These are phyloP conservation scores for Nymphalis io DNA, from an alignment of 1,140 invertebrate species.

Conservation along the genomic window DNA sequence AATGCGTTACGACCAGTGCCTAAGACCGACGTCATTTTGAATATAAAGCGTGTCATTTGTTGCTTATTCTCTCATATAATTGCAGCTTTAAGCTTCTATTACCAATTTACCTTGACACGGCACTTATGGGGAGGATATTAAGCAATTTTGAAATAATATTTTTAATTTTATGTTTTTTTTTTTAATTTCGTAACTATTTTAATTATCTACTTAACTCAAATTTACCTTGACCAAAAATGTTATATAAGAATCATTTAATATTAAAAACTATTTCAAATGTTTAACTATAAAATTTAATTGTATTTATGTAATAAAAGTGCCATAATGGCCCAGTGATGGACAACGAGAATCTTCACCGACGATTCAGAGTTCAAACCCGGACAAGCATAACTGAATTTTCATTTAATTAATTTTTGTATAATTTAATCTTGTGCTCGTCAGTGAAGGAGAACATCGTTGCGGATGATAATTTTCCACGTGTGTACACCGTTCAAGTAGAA, in stretches of 20 bases:
- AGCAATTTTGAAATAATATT: constrained; percentile 2
- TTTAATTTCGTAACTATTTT: background rate
- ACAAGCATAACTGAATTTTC: too few relatives aligned
- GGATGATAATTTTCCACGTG: too few relatives aligned
- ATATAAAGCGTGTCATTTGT: constrained; percentile 2
- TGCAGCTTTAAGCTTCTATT: constrained; percentile 12
- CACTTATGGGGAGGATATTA: constrained; percentile 14
- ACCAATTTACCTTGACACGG: constrained; percentile 28
- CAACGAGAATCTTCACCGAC: too few relatives aligned
- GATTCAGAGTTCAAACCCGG: too few relatives aligned
- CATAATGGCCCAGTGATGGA: too few relatives aligned
- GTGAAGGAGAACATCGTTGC: too few relatives aligned
- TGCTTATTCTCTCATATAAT: background rate
- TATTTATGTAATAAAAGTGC: too few relatives aligned
- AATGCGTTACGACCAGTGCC: too few relatives aligned
- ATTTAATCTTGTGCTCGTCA: too few relatives aligned
- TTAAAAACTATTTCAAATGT: background rate
- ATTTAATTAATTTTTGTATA: too few relatives aligned
- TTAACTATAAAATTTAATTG: too few relatives aligned
- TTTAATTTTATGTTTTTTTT: background rate
- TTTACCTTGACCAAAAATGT: constrained; percentile 3
- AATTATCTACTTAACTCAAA: background rate
- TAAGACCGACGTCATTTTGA: background rate
- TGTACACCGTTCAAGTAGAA: too few relatives aligned
- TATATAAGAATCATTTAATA: background rate